Evolutionary conservation across 1,140 invertebrate species (phyloP).

Genomic region (Araneus ventricosus): DNA sequence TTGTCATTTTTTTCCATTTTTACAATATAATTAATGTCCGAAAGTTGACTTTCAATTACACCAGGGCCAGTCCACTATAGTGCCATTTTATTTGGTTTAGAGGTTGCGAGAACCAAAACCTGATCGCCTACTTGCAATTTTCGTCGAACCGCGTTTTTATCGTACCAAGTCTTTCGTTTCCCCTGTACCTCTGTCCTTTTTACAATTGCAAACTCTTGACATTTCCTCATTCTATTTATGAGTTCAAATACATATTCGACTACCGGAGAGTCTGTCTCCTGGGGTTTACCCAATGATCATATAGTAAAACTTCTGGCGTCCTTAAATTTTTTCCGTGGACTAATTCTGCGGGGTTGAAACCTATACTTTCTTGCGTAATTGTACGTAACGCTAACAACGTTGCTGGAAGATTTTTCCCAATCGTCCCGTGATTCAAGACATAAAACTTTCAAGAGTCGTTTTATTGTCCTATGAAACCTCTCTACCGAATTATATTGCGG

Average conservation of each 20-base stretch:
- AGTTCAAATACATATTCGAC: neutral
- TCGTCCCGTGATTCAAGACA: neutral
- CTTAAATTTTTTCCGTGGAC: neutral
- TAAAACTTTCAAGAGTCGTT: conserved; percentile 15
- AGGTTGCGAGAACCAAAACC: neutral
- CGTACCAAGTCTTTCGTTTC: neutral
- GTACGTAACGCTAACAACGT: conserved; percentile 11
- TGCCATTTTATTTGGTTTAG: neutral
- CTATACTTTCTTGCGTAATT: conserved; percentile 37
- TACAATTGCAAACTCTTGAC: neutral
- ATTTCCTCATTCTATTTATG: neutral
- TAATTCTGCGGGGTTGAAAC: neutral
- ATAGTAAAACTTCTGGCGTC: neutral
- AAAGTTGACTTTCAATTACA: neutral
- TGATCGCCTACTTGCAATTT: neutral
- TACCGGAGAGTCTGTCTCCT: neutral
- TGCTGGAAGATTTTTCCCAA: conserved; percentile 23
- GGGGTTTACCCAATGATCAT: neutral
- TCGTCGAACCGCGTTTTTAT: neutral
- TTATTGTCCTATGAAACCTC: conserved; percentile 30
- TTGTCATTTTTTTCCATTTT: neutral
- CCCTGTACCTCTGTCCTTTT: neutral
- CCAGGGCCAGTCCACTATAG: too few species aligned
- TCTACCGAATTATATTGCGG: conserved; percentile 43
- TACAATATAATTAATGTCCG: neutral